Percentiles rank a stretch among this genome's conserved stretches.
Evolutionary conservation across 2,888 invertebrate genomes (phyloP).

Genomic region (Caenorhabditis angaria): DNA sequence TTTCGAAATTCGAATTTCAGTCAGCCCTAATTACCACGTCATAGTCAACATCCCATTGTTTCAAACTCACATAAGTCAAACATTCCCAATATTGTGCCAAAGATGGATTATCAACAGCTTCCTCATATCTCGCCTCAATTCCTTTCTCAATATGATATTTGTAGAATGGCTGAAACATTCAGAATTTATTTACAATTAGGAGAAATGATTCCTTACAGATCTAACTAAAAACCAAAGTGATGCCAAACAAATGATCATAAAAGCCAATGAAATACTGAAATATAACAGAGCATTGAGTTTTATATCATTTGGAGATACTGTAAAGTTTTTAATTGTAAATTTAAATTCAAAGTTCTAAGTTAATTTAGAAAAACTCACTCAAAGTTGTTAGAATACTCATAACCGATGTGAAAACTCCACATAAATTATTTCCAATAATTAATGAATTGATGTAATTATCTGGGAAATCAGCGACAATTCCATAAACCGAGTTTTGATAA

Average conservation of each 20-base stretch:
- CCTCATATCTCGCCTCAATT: slow-evolving; percentile 38
- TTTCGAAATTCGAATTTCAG: too few species aligned
- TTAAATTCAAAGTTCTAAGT: too few species aligned
- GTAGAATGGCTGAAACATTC: slow-evolving; percentile 48
- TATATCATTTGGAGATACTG: slow-evolving; percentile 58
- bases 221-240: slow-evolving; percentile 92
- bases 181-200: neutral
- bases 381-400: slow-evolving; percentile 66
- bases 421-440: slow-evolving; percentile 77
- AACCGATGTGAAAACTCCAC: slow-evolving; percentile 71
- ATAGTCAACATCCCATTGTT: slow-evolving; percentile 1
- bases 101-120: slow-evolving; percentile 43
- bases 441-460: slow-evolving; percentile 88
- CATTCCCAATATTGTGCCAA: slow-evolving; percentile 51
- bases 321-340: too few species aligned
- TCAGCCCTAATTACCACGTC: neutral
- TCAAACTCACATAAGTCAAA: slow-evolving; percentile 39
- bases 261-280: slow-evolving; percentile 91
- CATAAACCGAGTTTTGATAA: slow-evolving; percentile 93
- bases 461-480: slow-evolving; percentile 90
- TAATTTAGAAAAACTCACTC: slow-evolving; percentile 51
- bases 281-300: slow-evolving; percentile 87
- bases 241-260: slow-evolving; percentile 90
- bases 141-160: slow-evolving; percentile 45
- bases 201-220: slow-evolving; percentile 78